Percentiles rank a stretch among this genome's conserved stretches.
These are phyloP conservation scores for Drosophila aff. DNA, from an alignment of 1,140 invertebrate genomes.

Conservation along the genomic window DNA sequence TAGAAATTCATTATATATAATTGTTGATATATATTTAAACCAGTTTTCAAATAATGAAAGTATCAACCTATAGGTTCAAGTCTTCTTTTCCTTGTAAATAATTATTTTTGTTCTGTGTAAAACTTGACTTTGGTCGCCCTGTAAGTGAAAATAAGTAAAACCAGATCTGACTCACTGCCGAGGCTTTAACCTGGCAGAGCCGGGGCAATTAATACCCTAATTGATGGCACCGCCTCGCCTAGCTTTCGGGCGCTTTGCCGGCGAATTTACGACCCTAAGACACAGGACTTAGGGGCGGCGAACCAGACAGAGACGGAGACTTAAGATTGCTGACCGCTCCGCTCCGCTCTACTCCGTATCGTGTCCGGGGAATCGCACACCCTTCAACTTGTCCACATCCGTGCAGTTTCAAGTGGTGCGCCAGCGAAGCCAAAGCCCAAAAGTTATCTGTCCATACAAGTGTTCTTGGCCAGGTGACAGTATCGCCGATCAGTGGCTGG, in stretches of 20 bases:
- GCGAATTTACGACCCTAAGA: slow-evolving; percentile 69
- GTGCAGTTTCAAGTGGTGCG: slow-evolving; percentile 37
- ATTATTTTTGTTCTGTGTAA: not conserved
- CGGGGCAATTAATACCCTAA: slow-evolving; percentile 67
- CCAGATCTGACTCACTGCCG: slow-evolving; percentile 19
- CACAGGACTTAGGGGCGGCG: slow-evolving; percentile 72
- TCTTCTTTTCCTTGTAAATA: not conserved
- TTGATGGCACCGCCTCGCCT: slow-evolving; percentile 68
- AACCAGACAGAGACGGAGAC: slow-evolving; percentile 29
- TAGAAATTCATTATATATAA: not conserved
- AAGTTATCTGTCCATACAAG: slow-evolving; percentile 56
- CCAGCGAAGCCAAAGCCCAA: slow-evolving; percentile 19
- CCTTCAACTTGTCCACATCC: slow-evolving; percentile 41
- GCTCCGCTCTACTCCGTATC: slow-evolving; percentile 36
- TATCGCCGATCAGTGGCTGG: slow-evolving; percentile 64
- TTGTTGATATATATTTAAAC: not conserved
- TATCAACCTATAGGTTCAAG: not conserved
- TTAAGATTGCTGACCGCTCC: slow-evolving; percentile 64
- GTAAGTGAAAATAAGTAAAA: slow-evolving; percentile 6
- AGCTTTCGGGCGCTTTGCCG: slow-evolving; percentile 56
- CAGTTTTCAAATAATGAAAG: not conserved
- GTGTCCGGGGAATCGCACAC: slow-evolving; percentile 48
- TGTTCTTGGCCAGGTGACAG: slow-evolving; percentile 72
- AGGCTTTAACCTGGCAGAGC: slow-evolving; percentile 23
- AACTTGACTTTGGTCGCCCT: not conserved